Base-by-base conservation (phyloP, 2,113 vertebrate species). In the Tichodroma muraria region DNA sequence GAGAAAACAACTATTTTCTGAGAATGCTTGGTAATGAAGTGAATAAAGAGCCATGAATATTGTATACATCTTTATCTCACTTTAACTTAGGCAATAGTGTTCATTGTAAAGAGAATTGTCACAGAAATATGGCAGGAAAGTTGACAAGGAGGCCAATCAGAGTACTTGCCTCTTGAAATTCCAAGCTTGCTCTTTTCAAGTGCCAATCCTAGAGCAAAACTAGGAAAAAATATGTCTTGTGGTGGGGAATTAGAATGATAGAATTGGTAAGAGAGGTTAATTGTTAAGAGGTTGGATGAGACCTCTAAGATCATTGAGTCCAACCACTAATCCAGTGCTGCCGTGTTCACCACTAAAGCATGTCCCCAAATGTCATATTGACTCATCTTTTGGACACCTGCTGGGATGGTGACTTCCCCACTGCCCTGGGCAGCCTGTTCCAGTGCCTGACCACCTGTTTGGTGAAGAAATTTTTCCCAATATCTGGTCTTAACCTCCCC, bases 1-100 rank as follows among this genome's bases (percentile, higher is more conserved):
- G 73, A 88, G 90, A 94, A 90, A 88, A 53, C 82, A 80, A 76
- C 93, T 94, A 13, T 84, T 94, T 96, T 86, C 80, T 82, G 95
- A 93, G 85, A 96, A 86, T 93, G 80, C 71, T 35, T 14, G 24
- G 88, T 90, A 94, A 90, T 87, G 72, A 94, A 93, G 69, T 85
- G n/a, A 89, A 73, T 76, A 80, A 93, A 59, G 66, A 90, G 64
- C 76, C 61, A 18, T 54, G 84, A 86, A 69, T 88, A 64, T 91
- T 71, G 8, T 65, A 63, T 79, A 72, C 47, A 35, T 38, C 57
- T 90, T 80, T 91, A 84, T 37, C 24, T 97, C 59, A 40, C 93
- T 95, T 92, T 80, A 85, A 64, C 70, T 60, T 63, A 50, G 33
- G 28, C 31, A 73, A 10, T 73, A 38, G 69, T 94, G 88, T 90